These are phyloP conservation scores for Actinernus sp. DNA, from an alignment of 92 coral and sea anemone genomes.

Conservation along the genomic window DNA sequence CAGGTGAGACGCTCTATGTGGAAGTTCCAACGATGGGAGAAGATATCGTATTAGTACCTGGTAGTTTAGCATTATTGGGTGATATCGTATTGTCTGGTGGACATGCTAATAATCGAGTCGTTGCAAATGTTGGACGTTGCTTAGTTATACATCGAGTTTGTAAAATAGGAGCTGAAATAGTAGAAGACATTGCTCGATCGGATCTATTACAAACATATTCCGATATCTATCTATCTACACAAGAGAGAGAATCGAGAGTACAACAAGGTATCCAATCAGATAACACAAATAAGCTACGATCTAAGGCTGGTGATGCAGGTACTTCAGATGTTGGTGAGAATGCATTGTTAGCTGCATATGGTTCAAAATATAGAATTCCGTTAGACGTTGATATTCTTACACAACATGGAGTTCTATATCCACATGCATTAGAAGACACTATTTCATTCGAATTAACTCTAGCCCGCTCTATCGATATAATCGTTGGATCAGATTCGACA, in stretches of 20 bases:
- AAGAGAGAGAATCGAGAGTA: background rate
- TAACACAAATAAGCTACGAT: background rate
- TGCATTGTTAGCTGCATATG: background rate
- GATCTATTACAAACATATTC: slow-evolving; percentile 1
- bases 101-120: too few relatives aligned
- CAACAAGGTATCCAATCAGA: background rate
- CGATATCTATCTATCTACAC: background rate
- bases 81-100: too few relatives aligned
- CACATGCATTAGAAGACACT: too few relatives aligned
- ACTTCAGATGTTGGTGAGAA: background rate
- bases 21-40: too few relatives aligned
- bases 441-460: too few relatives aligned
- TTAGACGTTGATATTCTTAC: background rate
- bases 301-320: background rate
- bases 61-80: too few relatives aligned
- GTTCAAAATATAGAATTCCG: background rate
- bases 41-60: too few relatives aligned
- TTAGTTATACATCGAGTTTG: background rate
- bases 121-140: background rate
- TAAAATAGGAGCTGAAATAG: background rate
- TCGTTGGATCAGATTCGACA: background rate
- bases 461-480: too few relatives aligned
- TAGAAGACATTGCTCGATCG: background rate
- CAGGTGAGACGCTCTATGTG: too few relatives aligned
- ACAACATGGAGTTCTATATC: background rate